Conservation (phyloP, 2,888 invertebrate species). For the Philereme vetulata region DNA sequence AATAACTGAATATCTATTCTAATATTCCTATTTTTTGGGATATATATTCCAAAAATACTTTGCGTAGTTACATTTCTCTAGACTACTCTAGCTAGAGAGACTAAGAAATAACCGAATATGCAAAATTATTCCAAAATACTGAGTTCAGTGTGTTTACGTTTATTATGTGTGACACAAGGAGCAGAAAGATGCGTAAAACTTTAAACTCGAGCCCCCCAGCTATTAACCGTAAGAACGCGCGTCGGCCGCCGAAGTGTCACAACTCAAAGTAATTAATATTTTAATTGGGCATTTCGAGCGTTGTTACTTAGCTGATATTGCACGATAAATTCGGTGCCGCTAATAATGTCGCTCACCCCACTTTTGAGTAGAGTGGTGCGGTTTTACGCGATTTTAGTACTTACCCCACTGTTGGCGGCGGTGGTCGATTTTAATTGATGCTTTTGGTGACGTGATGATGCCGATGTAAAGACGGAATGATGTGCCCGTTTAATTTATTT, state of each 20-base stretch:
- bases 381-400: slow-evolving; percentile 51
- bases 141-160: slow-evolving; percentile 3
- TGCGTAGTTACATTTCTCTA: no score
- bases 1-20: no score
- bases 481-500: slow-evolving; percentile 14
- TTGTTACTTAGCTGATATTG: slow-evolving; percentile 78
- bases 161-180: slow-evolving; percentile 21
- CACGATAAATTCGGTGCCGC: slow-evolving; percentile 75
- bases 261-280: slow-evolving; percentile 82
- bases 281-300: slow-evolving; percentile 82
- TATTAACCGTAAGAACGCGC: slow-evolving; percentile 58
- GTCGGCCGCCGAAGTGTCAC: slow-evolving; percentile 68
- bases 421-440: slow-evolving; percentile 42
- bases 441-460: slow-evolving; percentile 35
- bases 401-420: slow-evolving; percentile 38
- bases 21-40: no score
- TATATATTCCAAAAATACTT: no score
- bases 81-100: no score
- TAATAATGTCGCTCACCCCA: slow-evolving; percentile 66
- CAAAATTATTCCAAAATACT: no score
- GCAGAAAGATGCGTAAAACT: slow-evolving; percentile 35
- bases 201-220: slow-evolving; percentile 47
- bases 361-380: slow-evolving; percentile 54
- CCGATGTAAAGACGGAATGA: slow-evolving; percentile 14
- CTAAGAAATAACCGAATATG: no score